Conservation (phyloP, 2,113 vertebrate genomes). For the Ciconia boyciana region DNA sequence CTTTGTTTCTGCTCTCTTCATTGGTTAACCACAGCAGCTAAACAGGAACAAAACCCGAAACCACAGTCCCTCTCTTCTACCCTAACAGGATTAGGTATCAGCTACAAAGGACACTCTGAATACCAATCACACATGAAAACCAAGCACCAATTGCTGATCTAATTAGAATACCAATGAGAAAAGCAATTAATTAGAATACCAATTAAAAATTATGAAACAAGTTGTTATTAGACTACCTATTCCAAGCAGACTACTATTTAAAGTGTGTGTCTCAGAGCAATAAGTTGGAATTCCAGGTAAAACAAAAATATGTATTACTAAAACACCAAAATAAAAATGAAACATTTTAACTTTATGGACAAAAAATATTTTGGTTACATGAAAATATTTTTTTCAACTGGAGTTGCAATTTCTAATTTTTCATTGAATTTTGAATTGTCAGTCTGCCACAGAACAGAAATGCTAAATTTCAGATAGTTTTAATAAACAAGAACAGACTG, state of each 20-base stretch:
- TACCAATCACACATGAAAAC: not conserved
- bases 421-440: not conserved
- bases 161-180: not conserved
- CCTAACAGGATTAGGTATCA: not conserved
- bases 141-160: not conserved
- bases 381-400: not conserved
- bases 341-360: not conserved
- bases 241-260: not conserved
- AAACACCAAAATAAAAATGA: not conserved
- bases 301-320: not conserved
- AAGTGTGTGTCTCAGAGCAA: accelerated
- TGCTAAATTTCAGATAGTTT: not conserved
- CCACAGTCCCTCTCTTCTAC: not conserved
- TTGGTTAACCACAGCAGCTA: not conserved
- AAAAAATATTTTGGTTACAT: not conserved
- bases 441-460: not conserved
- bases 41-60: not conserved
- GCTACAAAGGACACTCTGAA: not conserved
- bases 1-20: not conserved
- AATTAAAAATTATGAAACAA: not conserved
- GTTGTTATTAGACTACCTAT: not conserved
- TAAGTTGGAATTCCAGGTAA: not conserved
- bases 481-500: not conserved
- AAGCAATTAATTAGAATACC: not conserved
- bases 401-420: not conserved